Conservation (phyloP, 2,113 vertebrate genomes). For the Prunella fulvescens region DNA sequence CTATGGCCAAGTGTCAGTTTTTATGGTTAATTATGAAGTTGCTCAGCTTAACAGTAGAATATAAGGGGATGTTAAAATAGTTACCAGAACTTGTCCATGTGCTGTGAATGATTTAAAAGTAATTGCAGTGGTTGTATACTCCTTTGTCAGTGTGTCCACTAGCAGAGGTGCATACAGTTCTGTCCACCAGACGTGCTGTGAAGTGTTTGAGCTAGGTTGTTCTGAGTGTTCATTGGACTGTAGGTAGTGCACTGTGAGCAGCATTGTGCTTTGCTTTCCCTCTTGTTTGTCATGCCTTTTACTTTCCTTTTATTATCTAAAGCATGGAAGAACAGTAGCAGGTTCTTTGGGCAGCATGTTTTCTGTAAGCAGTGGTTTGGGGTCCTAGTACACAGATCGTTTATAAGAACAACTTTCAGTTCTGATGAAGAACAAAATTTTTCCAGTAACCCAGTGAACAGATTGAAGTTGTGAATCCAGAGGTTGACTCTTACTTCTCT, state of each 20-base stretch:
- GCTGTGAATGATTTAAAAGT: slow-evolving; percentile 72
- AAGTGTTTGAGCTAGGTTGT: slow-evolving; percentile 63
- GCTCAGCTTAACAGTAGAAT: not conserved
- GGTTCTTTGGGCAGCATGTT: slow-evolving; percentile 32
- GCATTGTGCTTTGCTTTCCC: not conserved
- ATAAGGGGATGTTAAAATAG: slow-evolving; percentile 31
- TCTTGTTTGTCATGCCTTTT: not conserved
- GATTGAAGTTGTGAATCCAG: slow-evolving; percentile 1
- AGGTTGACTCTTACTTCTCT: not conserved
- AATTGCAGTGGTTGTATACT: slow-evolving; percentile 54
- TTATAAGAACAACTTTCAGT: slow-evolving; percentile 12
- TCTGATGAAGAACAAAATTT: not conserved
- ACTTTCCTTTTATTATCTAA: not conserved
- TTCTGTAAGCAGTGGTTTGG: not conserved
- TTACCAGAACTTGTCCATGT: slow-evolving; percentile 38
- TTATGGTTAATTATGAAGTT: slow-evolving; percentile 50
- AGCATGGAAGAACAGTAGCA: not conserved
- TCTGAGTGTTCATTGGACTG: not conserved
- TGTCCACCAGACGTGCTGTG: slow-evolving; percentile 51
- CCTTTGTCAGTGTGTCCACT: not conserved
- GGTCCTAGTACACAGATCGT: not conserved
- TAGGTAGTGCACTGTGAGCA: slow-evolving; percentile 26
- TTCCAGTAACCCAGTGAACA: not conserved
- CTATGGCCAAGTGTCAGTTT: slow-evolving; percentile 63
- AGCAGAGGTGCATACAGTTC: not conserved